Evolutionary conservation across 2,797 vertebrate genomes (phyloP).

Genomic region (Antrozous pallidus): DNA sequence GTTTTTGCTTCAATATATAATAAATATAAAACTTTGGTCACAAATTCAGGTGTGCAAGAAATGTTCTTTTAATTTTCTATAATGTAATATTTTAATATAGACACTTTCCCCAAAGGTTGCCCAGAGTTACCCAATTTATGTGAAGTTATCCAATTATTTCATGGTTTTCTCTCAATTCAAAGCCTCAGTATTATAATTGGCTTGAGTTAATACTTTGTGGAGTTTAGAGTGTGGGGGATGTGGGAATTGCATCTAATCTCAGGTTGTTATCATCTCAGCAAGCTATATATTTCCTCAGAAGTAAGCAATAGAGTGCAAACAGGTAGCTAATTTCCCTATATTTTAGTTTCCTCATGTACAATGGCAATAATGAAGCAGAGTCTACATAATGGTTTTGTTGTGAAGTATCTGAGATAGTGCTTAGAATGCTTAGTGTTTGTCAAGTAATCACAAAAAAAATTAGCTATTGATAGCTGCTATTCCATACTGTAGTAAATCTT

Average conservation of each 20-base stretch:
- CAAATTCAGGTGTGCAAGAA: neutral
- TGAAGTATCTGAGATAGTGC: neutral
- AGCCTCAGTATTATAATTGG: neutral
- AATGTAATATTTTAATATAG: neutral
- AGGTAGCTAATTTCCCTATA: neutral
- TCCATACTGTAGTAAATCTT: neutral
- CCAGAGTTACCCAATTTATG: neutral
- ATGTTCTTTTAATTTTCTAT: constrained; percentile 12
- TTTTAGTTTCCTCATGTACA: neutral
- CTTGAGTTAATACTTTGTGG: neutral
- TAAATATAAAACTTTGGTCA: neutral
- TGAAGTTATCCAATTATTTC: neutral
- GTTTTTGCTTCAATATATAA: neutral
- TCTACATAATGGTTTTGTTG: neutral
- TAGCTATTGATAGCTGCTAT: neutral
- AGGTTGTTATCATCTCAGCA: neutral
- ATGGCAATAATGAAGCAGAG: neutral
- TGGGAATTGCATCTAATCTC: neutral
- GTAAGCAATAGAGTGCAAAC: neutral
- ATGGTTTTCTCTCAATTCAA: neutral
- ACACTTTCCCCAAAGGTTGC: neutral
- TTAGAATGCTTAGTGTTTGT: neutral
- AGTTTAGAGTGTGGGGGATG: neutral
- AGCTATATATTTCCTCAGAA: neutral
- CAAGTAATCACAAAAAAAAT: neutral